Conservation (phyloP, 2,797 vertebrate genomes). For the Sebastes vulpes region DNA sequence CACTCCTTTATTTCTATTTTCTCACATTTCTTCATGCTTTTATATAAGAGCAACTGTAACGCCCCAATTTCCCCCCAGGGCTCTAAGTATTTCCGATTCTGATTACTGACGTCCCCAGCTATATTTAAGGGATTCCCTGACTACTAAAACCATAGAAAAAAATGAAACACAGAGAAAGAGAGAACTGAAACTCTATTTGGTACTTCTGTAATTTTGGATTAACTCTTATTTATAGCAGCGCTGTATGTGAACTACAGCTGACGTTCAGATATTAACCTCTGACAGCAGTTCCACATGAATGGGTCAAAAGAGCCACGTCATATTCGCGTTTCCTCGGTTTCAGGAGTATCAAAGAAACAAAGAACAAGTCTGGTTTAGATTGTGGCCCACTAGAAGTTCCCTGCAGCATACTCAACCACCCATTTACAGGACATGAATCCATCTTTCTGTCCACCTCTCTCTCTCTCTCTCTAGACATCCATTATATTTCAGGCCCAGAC, state of each 20-base stretch:
- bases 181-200: slow-evolving; percentile 1
- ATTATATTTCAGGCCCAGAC: slow-evolving; percentile 19
- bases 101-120: accelerated
- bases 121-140: neutral
- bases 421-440: neutral
- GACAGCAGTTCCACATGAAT: neutral
- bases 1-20: too few relatives aligned
- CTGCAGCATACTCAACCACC: neutral
- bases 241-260: neutral
- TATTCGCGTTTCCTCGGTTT: neutral
- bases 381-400: neutral
- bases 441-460: neutral
- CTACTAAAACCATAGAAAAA: neutral
- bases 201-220: slow-evolving; percentile 1
- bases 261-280: neutral
- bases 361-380: neutral
- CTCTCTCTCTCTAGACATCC: neutral
- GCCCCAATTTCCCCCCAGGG: too few relatives aligned
- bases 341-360: neutral
- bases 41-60: too few relatives aligned
- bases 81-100: too few relatives aligned
- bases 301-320: neutral
- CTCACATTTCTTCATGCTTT: too few relatives aligned
- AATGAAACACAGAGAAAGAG: neutral
- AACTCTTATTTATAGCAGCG: neutral